Evolutionary conservation across 1,140 invertebrate genomes (phyloP).

Genomic region (Caenorhabditis latens): DNA sequence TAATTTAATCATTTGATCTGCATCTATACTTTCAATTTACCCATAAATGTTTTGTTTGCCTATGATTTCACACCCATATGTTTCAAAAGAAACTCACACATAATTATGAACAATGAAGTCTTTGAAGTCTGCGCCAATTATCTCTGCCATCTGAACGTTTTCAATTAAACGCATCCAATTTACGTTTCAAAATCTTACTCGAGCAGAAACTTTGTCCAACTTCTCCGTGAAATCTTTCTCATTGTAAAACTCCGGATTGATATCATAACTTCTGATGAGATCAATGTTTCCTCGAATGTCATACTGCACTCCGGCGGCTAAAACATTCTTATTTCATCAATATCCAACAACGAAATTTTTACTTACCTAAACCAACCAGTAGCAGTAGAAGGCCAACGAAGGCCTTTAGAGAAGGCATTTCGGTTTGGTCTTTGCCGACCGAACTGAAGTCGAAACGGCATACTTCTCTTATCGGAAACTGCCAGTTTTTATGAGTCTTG

Average conservation of each 20-base stretch:
- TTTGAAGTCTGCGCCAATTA: conserved; percentile 12
- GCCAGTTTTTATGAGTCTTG: conserved; percentile 22
- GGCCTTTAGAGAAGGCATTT: conserved; percentile 8
- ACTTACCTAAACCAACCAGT: conserved; percentile 20
- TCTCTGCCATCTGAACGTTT: background rate
- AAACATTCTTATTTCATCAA: background rate
- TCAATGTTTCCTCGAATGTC: conserved; percentile 31
- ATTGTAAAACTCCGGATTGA: conserved; percentile 10
- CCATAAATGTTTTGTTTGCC: too few relatives aligned
- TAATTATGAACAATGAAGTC: conserved; percentile 13
- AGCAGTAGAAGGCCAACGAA: conserved; percentile 4
- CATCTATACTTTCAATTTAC: too few relatives aligned
- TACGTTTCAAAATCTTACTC: background rate
- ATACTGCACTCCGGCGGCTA: conserved; percentile 17
- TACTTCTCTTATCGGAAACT: conserved; percentile 29
- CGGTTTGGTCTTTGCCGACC: background rate
- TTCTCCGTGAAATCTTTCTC: conserved; percentile 3
- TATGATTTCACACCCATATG: too few relatives aligned
- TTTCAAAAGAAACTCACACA: conserved; percentile 5
- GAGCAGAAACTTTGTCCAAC: background rate
- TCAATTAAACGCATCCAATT: background rate
- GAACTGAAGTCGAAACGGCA: conserved; percentile 10
- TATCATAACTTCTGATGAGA: conserved; percentile 23
- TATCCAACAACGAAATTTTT: background rate
- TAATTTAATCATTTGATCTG: too few relatives aligned